Evolutionary conservation across 1,140 invertebrate genomes (phyloP).

Genomic region (Drosophila kepulauana): DNA sequence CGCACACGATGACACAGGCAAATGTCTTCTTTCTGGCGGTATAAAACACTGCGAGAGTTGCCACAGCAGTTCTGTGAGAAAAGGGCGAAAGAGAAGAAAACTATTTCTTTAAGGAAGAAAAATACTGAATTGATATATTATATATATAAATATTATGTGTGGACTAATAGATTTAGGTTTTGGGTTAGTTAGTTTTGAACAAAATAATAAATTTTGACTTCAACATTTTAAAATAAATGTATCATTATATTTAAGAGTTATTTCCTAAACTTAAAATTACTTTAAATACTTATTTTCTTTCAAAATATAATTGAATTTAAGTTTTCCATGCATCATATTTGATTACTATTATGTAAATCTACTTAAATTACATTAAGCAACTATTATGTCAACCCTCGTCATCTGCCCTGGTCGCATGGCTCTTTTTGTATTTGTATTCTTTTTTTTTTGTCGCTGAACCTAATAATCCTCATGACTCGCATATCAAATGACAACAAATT

Average conservation of each 20-base stretch:
- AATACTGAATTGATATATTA: too few relatives aligned
- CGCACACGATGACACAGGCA: conserved; percentile 71
- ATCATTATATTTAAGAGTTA: too few relatives aligned
- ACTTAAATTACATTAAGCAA: background rate
- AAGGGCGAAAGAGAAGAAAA: background rate
- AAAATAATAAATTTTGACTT: too few relatives aligned
- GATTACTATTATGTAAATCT: too few relatives aligned
- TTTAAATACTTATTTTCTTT: too few relatives aligned
- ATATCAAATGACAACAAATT: conserved; percentile 84
- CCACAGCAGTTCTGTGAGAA: conserved; percentile 20
- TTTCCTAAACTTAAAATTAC: background rate
- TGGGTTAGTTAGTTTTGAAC: too few relatives aligned
- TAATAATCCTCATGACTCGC: conserved; percentile 84
- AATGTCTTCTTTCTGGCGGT: conserved; percentile 73
- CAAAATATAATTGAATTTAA: too few relatives aligned
- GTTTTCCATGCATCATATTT: too few relatives aligned
- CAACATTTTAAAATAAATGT: too few relatives aligned
- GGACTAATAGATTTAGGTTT: too few relatives aligned
- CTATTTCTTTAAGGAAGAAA: too few relatives aligned
- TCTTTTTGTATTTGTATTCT: conserved; percentile 20
- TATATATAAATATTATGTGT: too few relatives aligned
- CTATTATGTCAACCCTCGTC: conserved; percentile 43
- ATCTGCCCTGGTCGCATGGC: conserved; percentile 55
- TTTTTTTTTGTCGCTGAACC: conserved; percentile 60
- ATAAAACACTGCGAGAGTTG: conserved; percentile 51